Percentiles rank a stretch among this genome's conserved stretches.
These are phyloP conservation scores for Solea solea DNA, from an alignment of 2,113 vertebrate species.

Conservation along the genomic window DNA sequence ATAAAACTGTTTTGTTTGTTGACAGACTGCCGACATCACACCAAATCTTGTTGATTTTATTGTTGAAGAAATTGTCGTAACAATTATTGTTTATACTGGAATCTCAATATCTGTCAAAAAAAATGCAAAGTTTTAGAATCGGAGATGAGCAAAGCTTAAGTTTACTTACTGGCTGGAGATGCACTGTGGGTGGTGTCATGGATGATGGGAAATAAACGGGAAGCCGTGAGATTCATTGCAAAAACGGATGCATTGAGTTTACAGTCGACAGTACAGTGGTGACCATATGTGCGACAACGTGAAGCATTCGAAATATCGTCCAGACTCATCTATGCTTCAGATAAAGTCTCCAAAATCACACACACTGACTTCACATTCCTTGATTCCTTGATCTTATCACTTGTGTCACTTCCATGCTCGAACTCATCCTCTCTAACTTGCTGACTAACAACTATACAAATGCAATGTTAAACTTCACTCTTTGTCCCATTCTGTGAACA, in stretches of 20 bases:
- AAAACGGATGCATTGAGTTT: background rate
- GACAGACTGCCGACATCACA: no score
- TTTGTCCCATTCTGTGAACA: slow-evolving; percentile 33
- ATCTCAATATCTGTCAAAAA: background rate
- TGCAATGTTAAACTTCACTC: background rate
- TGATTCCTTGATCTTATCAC: no score
- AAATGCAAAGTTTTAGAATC: background rate
- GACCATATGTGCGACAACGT: slow-evolving; percentile 6
- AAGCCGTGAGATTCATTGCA: slow-evolving; percentile 20
- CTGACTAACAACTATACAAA: no score
- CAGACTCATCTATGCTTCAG: no score
- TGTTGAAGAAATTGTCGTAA: no score
- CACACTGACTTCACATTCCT: no score
- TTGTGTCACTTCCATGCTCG: background rate
- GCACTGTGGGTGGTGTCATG: slow-evolving; percentile 7
- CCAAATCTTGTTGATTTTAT: no score
- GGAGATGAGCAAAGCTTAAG: background rate
- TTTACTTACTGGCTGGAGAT: slow-evolving; percentile 26
- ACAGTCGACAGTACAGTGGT: background rate
- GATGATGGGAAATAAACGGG: slow-evolving; percentile 1
- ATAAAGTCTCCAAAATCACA: no score
- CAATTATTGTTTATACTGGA: no score
- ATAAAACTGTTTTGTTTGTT: no score
- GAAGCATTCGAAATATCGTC: slow-evolving; percentile 8
- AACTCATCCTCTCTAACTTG: background rate